phyloP scores from a whole-genome alignment of 2,888 invertebrate species.

The Rhamnusium bicolor region DNA sequence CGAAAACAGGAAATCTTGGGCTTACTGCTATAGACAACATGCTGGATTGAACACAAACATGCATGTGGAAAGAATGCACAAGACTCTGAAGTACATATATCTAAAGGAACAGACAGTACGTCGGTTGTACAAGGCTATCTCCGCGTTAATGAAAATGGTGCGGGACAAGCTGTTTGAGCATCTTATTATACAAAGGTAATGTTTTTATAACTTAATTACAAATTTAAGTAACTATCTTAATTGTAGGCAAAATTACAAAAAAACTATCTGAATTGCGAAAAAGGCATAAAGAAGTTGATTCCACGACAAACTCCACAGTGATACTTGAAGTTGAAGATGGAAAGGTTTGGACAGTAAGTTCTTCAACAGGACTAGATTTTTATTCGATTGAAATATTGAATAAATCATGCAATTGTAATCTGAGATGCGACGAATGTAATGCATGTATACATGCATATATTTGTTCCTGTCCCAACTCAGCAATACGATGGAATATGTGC shows the following conservation, averaged over 20 bases:
- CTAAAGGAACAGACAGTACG: conserved; percentile 50
- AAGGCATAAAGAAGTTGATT: background rate
- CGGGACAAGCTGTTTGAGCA: conserved; percentile 52
- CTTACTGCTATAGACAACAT: conserved; percentile 42
- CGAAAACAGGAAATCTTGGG: conserved; percentile 43
- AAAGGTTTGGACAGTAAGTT: conserved; percentile 28
- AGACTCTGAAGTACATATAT: conserved; percentile 49
- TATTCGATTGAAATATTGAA: conserved; percentile 22
- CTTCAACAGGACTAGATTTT: background rate
- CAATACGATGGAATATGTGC: conserved; percentile 23
- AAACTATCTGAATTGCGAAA: conserved; percentile 41
- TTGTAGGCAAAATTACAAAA: conserved; percentile 27
- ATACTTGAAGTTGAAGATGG: conserved; percentile 14
- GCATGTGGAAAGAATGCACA: conserved; percentile 39
- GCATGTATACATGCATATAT: conserved; percentile 41
- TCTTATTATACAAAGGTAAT: conserved; percentile 54
- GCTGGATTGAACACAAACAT: conserved; percentile 42
- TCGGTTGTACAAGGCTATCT: conserved; percentile 51
- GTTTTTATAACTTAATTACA: background rate
- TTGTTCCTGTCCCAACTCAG: conserved; percentile 42
- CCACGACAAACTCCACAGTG: background rate
- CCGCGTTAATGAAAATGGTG: conserved; percentile 51
- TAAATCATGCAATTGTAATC: conserved; percentile 34
- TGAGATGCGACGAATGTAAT: conserved; percentile 37
- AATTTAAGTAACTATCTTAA: background rate